Conservation (phyloP, 2,888 invertebrate species). For the Eulithis testata region DNA sequence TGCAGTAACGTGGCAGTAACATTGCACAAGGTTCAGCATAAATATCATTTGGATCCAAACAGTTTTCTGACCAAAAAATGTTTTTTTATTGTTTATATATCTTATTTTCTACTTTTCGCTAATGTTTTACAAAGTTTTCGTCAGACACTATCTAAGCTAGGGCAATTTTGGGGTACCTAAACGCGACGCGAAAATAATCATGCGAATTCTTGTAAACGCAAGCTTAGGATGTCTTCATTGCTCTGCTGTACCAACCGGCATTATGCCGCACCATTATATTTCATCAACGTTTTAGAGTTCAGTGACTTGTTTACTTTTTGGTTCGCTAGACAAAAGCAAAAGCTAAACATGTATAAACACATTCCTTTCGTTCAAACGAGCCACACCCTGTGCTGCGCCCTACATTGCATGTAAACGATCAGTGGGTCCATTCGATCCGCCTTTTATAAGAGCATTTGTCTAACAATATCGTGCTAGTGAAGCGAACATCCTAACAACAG, state of each 20-base stretch:
- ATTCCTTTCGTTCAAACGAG: conserved; percentile 2
- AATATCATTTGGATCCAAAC: no score
- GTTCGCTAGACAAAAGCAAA: not conserved
- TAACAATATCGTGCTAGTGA: conserved; percentile 53
- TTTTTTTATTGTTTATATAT: no score
- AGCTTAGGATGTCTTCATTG: no score
- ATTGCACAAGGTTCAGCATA: no score
- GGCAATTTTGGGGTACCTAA: no score
- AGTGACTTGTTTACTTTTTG: not conserved
- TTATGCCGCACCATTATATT: not conserved
- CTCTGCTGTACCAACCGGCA: not conserved
- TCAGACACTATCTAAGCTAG: no score
- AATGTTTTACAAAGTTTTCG: no score
- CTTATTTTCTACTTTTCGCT: no score
- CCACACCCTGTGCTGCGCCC: conserved; percentile 13
- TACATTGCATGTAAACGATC: conserved; percentile 26
- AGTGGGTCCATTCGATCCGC: conserved; percentile 23
- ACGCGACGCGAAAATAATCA: no score
- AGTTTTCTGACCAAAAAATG: no score
- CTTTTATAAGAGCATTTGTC: conserved; percentile 53
- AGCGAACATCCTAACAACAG: conserved; percentile 56
- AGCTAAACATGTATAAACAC: not conserved
- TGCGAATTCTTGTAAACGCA: no score
- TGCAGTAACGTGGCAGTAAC: no score
- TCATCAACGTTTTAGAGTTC: not conserved